Base-by-base conservation (phyloP, 1,140 invertebrate species). In the Matsumurasca onukii region DNA sequence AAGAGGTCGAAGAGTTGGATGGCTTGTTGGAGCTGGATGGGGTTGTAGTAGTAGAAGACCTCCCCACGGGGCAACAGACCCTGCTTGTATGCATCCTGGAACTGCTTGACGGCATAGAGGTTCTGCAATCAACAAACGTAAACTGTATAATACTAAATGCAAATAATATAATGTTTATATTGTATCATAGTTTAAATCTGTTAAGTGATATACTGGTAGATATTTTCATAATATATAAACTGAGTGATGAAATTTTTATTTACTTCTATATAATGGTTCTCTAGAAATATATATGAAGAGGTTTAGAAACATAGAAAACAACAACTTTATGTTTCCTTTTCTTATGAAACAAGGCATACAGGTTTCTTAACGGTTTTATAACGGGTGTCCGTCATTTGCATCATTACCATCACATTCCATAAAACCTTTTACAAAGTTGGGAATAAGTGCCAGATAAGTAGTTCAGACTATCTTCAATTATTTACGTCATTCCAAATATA, bases 1-100 rank as follows among this genome's bases (percentile, higher is more conserved):
- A 92, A 83, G 67, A 89, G 73, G 66, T 89, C 84, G 82, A 89
- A 91, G 61, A 90, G 76, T 9, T 81, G 81, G 2, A 83, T 77
- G 31, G 86, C 84, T 78, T 90, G 86, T 52, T 84, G 78, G n/a
- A 83, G 72, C 61, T 90, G 87, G 13, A 84, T 81, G 30, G 83
- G 80, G 62, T 89, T 78, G 72, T 84, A 79, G n/a, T 85, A 70
- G 20, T 86, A 86, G 74, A 88, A 91, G 34, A 88, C 80, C 70
- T 84, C 82, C 65, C 84, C 85, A 68, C 80, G 82, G 0, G 86
- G 78, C 27, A 84, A 80, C 31, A 88, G 77, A 22, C 83, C 85
- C n/a, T 82, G 49, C 34, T 86, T 84, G 75, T 84, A 83, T 66
- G 77, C 73, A 48, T 83, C 76, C 2, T 84, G 70, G 79, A 89